Percentiles rank a stretch among this genome's conserved stretches.
These are phyloP conservation scores for Endomychus coccineus DNA, from an alignment of 2,888 invertebrate genomes.

Conservation along the genomic window DNA sequence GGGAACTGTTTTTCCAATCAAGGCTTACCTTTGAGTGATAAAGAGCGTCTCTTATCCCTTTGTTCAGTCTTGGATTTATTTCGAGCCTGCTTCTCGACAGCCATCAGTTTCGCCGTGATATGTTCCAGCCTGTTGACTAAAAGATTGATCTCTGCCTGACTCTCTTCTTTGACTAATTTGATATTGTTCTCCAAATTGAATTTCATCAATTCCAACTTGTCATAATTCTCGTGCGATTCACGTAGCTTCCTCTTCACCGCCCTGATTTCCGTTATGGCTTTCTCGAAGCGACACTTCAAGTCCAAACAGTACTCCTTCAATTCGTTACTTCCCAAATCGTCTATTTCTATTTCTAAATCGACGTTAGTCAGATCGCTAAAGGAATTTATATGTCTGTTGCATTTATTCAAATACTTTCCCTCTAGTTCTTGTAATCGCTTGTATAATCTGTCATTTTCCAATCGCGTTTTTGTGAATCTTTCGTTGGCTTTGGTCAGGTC, in stretches of 20 bases:
- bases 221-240: slow-evolving; percentile 72
- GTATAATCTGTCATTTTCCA: slow-evolving; percentile 70
- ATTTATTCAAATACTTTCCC: slow-evolving; percentile 49
- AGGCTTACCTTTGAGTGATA: slow-evolving; percentile 66
- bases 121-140: slow-evolving; percentile 81
- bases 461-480: slow-evolving; percentile 59
- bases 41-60: slow-evolving; percentile 69
- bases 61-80: slow-evolving; percentile 75
- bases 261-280: slow-evolving; percentile 75
- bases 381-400: slow-evolving; percentile 60
- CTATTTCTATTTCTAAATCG: slow-evolving; percentile 67
- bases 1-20: no score
- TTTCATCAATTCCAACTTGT: slow-evolving; percentile 72
- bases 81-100: slow-evolving; percentile 75
- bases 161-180: slow-evolving; percentile 54
- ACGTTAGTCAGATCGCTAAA: slow-evolving; percentile 74
- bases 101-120: slow-evolving; percentile 70
- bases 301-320: slow-evolving; percentile 76
- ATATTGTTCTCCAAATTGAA: slow-evolving; percentile 67
- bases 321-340: slow-evolving; percentile 65
- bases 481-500: slow-evolving; percentile 63
- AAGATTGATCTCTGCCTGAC: slow-evolving; percentile 65
- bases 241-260: slow-evolving; percentile 74
- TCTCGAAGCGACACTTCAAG: slow-evolving; percentile 67
- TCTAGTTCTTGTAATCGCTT: slow-evolving; percentile 66